Conservation (phyloP, 2,797 vertebrate species). For the Phoebastria nigripes region DNA sequence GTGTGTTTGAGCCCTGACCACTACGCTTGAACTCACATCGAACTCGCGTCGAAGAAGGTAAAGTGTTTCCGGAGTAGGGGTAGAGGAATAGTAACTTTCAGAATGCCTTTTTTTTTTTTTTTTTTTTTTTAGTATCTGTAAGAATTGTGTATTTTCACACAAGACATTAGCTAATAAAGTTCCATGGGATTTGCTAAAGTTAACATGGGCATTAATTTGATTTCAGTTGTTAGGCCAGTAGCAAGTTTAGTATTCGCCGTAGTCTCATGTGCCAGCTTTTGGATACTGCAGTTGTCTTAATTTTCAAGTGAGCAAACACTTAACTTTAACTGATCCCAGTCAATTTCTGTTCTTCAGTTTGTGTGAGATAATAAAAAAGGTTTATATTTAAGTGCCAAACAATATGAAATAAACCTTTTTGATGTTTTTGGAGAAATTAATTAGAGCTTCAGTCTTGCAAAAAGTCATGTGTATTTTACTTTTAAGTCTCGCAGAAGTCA, state of each 20-base stretch:
- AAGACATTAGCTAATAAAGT: neutral
- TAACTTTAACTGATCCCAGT: neutral
- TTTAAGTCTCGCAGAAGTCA: neutral
- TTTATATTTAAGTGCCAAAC: neutral
- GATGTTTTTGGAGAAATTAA: neutral
- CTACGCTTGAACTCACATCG: fast-evolving
- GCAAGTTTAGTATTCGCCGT: neutral
- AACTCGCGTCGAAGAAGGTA: fast-evolving
- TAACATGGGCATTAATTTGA: neutral
- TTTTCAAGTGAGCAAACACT: neutral
- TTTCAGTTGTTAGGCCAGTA: neutral
- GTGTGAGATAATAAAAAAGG: neutral
- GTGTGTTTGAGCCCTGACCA: neutral
- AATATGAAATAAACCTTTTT: neutral
- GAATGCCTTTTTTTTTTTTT: neutral
- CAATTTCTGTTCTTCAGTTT: neutral
- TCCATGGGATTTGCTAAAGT: neutral
- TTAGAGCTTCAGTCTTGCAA: neutral
- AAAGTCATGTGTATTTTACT: neutral
- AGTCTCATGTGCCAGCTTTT: fast-evolving
- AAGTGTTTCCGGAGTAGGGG: neutral
- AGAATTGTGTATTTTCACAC: neutral
- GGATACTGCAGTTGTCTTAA: neutral
- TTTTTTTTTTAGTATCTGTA: neutral
- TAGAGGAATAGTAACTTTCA: neutral